Base-by-base conservation (phyloP, 2,888 invertebrate species). In the Isoperla grammatica region DNA sequence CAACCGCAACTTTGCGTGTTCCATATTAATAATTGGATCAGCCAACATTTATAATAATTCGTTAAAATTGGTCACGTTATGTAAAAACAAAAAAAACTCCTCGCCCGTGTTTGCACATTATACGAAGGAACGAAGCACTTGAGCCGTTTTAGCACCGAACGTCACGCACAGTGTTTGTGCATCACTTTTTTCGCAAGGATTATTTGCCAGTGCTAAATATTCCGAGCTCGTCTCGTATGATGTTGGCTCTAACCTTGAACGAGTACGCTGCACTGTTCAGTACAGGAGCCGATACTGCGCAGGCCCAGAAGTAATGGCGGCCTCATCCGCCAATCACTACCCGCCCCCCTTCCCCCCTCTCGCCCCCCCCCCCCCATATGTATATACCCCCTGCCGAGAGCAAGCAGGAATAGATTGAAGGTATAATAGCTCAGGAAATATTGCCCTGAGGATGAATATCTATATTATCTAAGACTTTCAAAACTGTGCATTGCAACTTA, bases 241-340 rank as follows among this genome's bases (percentile, higher is more conserved):
- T 64, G 60, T 59, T 55, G 56, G 61, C 60, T 62, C 59, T 65
- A 67, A 67, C 69, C 68, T 69, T 68, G 66, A 65, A 65, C 63
- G 63, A 63, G 65, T 63, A 50, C 60, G 19, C 53, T 37, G 56
- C 62, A 50, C 60, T 29, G 56, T 45, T 53, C 53, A 48, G 56
- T 40, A 64, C 65, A 64, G 65, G 67, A 65, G 65, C 66, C 66
- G 65, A 68, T 68, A 65, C 72, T 72, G 71, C 70, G 72, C 71
- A 70, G 72, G 71, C 68, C 43, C 67, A 68, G 67, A 8, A 29
- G 29, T 8, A 68, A 68, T 68, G 67, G 65, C 65, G 29, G 4
- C 67, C 66, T 67, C 57, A 67, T 61, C 63, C 66, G 65, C 61
- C 67, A 68, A 70, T 68, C 67, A 66, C 50, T 9, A n/a, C 17